phyloP scores from a whole-genome alignment of 1,140 invertebrate species.

The Neodiprion fabricii region DNA sequence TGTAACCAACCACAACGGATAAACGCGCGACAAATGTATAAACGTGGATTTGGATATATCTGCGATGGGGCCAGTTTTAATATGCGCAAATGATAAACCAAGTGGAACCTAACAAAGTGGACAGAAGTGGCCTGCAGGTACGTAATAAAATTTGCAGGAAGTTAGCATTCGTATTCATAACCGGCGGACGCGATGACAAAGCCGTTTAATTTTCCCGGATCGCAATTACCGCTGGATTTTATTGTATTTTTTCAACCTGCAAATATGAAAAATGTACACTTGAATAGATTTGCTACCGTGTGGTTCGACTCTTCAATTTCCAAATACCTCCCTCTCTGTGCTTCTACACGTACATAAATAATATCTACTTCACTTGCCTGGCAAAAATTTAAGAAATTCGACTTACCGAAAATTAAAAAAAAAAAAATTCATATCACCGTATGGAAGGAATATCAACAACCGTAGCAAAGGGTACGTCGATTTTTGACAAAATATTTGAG shows the following conservation, averaged over 20 bases:
- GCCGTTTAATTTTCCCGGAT: neutral
- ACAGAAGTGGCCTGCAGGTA: neutral
- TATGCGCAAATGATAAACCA: conserved; percentile 5
- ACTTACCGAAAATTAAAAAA: no score
- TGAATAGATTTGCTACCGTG: no score
- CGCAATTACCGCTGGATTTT: neutral
- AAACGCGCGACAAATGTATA: neutral
- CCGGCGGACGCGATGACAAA: neutral
- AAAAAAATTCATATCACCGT: no score
- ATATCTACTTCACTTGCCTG: no score
- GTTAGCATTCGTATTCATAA: neutral
- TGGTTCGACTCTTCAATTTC: no score
- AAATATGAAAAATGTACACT: no score
- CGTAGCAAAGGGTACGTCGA: no score
- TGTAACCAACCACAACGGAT: neutral
- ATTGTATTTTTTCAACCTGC: neutral
- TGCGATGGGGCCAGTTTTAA: neutral
- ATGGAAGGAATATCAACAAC: no score
- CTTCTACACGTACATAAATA: no score
- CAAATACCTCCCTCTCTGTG: no score
- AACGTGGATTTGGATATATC: neutral
- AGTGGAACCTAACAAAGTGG: conserved; percentile 3
- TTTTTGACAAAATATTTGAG: no score
- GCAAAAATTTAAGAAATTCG: no score
- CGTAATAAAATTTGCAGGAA: conserved; percentile 1